Conservation (phyloP, 2,888 invertebrate species). For the Tenthredo notha region DNA sequence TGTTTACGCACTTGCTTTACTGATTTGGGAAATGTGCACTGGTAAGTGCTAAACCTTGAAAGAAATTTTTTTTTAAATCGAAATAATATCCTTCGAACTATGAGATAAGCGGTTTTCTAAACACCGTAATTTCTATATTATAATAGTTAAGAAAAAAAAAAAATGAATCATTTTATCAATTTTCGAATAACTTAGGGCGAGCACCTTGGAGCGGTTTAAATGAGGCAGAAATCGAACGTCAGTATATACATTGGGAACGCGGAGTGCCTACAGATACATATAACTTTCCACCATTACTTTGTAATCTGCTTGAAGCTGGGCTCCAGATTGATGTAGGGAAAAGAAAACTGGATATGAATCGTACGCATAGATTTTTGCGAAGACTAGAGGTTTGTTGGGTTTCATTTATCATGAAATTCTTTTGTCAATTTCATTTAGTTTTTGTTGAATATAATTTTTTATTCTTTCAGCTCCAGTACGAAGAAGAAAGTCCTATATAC, state of each 20-base stretch:
- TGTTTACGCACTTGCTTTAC: slow-evolving; percentile 69
- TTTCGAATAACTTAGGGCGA: slow-evolving; percentile 60
- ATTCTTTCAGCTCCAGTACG: slow-evolving; percentile 61
- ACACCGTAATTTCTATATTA: background rate
- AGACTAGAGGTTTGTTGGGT: slow-evolving; percentile 65
- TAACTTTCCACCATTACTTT: slow-evolving; percentile 68
- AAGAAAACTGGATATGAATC: slow-evolving; percentile 69
- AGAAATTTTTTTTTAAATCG: background rate
- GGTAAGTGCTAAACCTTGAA: slow-evolving; percentile 61
- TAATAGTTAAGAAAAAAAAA: background rate
- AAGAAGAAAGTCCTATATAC: slow-evolving; percentile 65
- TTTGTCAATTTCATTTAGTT: background rate
- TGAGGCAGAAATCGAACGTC: slow-evolving; percentile 65
- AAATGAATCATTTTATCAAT: background rate
- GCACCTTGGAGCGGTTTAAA: slow-evolving; percentile 68
- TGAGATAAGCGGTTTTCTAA: background rate
- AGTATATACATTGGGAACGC: slow-evolving; percentile 65
- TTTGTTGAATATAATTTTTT: slow-evolving; percentile 28
- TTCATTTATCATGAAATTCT: background rate
- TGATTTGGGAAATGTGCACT: slow-evolving; percentile 74
- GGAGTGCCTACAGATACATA: slow-evolving; percentile 65
- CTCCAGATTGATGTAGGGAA: slow-evolving; percentile 68
- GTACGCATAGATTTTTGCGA: slow-evolving; percentile 69
- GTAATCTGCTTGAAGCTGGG: slow-evolving; percentile 68
- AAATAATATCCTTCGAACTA: background rate